Percentiles rank a stretch among this genome's conserved stretches.
These are phyloP conservation scores for Micromys minutus DNA, from an alignment of 2,113 vertebrate genomes.

Conservation along the genomic window DNA sequence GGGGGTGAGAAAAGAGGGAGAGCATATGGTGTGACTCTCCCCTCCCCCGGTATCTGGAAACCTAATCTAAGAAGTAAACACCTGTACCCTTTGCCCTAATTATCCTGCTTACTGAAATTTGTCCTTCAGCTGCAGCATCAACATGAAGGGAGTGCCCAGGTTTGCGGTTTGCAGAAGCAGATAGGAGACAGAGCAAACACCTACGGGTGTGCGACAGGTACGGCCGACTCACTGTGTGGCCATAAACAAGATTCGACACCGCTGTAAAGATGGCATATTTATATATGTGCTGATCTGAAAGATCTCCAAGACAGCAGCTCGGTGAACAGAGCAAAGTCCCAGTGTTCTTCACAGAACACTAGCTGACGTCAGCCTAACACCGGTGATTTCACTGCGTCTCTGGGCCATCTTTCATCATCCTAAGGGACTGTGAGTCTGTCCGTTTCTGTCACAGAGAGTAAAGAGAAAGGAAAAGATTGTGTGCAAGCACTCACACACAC, in stretches of 20 bases:
- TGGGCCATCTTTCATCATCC: neutral
- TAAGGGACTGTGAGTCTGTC: neutral
- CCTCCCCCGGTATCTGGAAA: neutral
- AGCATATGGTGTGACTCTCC: too few species aligned
- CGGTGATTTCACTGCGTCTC: neutral
- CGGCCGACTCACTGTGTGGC: neutral
- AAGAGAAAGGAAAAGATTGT: neutral
- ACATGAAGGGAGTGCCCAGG: neutral
- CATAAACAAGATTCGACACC: conserved; percentile 40
- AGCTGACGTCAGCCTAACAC: neutral
- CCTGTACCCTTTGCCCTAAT: neutral
- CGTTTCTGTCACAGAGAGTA: neutral
- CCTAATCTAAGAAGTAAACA: neutral
- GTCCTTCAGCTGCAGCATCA: neutral
- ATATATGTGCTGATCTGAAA: conserved; percentile 19
- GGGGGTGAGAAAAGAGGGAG: neutral
- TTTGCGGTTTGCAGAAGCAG: neutral
- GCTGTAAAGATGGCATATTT: conserved; percentile 43
- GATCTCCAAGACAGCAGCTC: neutral
- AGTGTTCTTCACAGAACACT: neutral
- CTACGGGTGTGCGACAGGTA: neutral
- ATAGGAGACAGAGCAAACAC: neutral
- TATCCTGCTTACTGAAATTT: neutral
- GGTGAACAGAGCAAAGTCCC: neutral
- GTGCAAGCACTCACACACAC: neutral